These are phyloP conservation scores for Emmelina monodactyla DNA, from an alignment of 2,888 invertebrate genomes.

Conservation along the genomic window DNA sequence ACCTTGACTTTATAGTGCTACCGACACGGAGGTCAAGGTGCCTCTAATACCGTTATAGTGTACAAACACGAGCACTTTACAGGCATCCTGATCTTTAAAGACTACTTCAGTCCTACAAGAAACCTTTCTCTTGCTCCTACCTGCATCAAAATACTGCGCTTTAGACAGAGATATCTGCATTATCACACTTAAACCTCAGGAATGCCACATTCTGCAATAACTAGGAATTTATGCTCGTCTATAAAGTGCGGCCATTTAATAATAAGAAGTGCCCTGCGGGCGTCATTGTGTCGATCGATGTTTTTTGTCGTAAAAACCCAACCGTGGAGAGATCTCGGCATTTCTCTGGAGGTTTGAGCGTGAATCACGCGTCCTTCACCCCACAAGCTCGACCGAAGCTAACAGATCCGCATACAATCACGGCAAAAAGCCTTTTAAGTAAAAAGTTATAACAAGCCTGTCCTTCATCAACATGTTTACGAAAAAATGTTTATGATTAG, in stretches of 20 bases:
- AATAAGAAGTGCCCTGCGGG: not conserved
- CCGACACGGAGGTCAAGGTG: slow-evolving; percentile 54
- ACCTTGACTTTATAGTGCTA: slow-evolving; percentile 15
- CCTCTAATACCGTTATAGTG: slow-evolving; percentile 37
- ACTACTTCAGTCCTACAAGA: not conserved
- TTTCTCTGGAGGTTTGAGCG: slow-evolving; percentile 10
- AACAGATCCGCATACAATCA: slow-evolving; percentile 37
- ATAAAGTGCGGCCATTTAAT: no score
- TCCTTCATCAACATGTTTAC: no score
- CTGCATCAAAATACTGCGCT: no score
- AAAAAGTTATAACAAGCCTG: no score
- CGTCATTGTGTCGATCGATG: not conserved
- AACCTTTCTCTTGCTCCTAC: no score
- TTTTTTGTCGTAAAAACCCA: not conserved
- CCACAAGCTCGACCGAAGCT: slow-evolving; percentile 26
- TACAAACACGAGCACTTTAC: slow-evolving; percentile 37
- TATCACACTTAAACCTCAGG: no score
- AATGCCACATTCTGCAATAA: no score
- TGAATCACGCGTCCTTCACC: slow-evolving; percentile 60
- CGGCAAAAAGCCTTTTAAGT: not conserved
- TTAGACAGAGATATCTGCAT: no score
- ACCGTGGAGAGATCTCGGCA: not conserved
- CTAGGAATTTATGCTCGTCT: no score
- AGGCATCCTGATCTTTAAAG: slow-evolving; percentile 26
- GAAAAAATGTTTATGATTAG: no score